A percentile compares a stretch with the other conserved stretches of the same genome.
phyloP scores from a whole-genome alignment of 1,140 invertebrate genomes.

The Heliconius nattereri region DNA sequence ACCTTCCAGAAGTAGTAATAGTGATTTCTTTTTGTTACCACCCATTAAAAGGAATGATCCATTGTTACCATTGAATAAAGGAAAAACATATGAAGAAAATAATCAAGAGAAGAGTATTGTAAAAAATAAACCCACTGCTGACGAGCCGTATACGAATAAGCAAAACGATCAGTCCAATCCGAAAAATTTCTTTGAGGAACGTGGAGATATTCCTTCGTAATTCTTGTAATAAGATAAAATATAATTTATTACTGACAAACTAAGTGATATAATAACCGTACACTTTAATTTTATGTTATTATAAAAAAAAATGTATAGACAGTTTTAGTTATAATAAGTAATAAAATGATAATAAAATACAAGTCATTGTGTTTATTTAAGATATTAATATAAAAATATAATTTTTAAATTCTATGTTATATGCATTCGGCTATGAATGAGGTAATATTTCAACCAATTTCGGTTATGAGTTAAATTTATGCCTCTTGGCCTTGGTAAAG shows the following conservation, averaged over 20 bases:
- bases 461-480: too few species aligned
- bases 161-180: neutral
- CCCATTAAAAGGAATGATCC: neutral
- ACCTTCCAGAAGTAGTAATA: neutral
- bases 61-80: neutral
- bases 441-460: too few species aligned
- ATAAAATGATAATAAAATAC: neutral
- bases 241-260: neutral
- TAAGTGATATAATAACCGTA: neutral
- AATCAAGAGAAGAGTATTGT: neutral
- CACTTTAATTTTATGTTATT: too few species aligned
- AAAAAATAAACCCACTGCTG: neutral
- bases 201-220: neutral
- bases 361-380: too few species aligned
- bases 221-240: neutral
- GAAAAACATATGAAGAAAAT: neutral
- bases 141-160: neutral
- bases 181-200: neutral
- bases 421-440: too few species aligned
- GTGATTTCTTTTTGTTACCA: neutral
- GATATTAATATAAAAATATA: too few species aligned
- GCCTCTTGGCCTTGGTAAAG: too few species aligned
- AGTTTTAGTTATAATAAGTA: neutral
- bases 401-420: too few species aligned
- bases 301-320: neutral